Evolutionary conservation across 2,888 invertebrate genomes (phyloP).

Genomic region (Acleris cristana): DNA sequence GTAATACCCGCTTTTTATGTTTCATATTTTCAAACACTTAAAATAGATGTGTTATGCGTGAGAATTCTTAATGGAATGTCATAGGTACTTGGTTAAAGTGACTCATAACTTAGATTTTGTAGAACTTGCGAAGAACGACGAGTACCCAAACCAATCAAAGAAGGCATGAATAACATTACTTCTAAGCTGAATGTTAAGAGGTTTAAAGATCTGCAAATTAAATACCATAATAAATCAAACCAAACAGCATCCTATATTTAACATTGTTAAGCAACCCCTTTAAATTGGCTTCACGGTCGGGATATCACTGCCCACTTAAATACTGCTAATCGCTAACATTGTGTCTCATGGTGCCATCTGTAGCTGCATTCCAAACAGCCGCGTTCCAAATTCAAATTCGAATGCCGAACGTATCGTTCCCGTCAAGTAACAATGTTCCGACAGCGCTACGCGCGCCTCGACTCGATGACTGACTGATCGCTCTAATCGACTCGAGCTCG

Average conservation of each 20-base stretch:
- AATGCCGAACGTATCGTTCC: slow-evolving; percentile 36
- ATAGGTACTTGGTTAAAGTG: slow-evolving; percentile 43
- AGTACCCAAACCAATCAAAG: background rate
- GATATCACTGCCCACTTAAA: slow-evolving; percentile 3
- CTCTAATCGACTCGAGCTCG: slow-evolving; percentile 35
- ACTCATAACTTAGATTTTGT: background rate
- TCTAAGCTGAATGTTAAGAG: too few relatives aligned
- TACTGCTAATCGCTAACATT: slow-evolving; percentile 28
- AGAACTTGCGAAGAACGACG: background rate
- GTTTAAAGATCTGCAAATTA: too few relatives aligned
- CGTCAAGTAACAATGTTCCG: slow-evolving; percentile 33
- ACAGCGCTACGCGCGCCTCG: slow-evolving; percentile 36
- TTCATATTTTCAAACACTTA: slow-evolving; percentile 60
- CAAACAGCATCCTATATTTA: too few relatives aligned
- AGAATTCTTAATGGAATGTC: slow-evolving; percentile 70
- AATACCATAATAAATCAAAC: too few relatives aligned
- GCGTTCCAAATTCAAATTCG: slow-evolving; percentile 35
- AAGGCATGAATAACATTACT: too few relatives aligned
- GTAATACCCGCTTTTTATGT: slow-evolving; percentile 67
- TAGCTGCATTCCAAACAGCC: slow-evolving; percentile 37
- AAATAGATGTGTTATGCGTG: slow-evolving; percentile 70
- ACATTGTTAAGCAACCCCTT: background rate
- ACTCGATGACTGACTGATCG: slow-evolving; percentile 37
- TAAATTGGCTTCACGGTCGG: background rate
- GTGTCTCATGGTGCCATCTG: slow-evolving; percentile 29